Evolutionary conservation across 1,140 invertebrate genomes (phyloP).

Genomic region (Dreissena polymorpha): DNA sequence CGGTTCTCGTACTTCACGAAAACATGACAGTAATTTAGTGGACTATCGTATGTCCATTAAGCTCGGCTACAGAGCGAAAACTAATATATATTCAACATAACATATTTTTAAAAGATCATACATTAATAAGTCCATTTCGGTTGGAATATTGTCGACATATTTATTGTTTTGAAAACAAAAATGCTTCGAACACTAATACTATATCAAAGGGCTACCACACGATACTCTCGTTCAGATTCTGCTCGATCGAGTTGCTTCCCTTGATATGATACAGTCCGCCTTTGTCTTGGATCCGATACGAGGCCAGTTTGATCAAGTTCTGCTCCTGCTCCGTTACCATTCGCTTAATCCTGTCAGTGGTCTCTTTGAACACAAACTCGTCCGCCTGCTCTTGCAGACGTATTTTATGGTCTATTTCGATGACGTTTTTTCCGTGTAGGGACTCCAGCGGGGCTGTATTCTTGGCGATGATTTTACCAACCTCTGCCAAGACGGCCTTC

Average conservation of each 20-base stretch:
- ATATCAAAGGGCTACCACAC: slow-evolving; percentile 53
- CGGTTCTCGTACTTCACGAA: no score
- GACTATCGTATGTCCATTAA: no score
- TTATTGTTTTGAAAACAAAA: background rate
- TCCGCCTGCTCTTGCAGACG: slow-evolving; percentile 67
- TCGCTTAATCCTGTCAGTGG: slow-evolving; percentile 65
- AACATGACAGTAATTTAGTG: no score
- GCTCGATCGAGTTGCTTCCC: slow-evolving; percentile 69
- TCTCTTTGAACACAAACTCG: slow-evolving; percentile 69
- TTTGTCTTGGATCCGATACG: slow-evolving; percentile 72
- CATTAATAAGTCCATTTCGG: background rate
- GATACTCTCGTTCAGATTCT: slow-evolving; percentile 67
- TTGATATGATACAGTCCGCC: slow-evolving; percentile 72
- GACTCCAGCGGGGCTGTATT: slow-evolving; percentile 68
- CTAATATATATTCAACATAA: no score
- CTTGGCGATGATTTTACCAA: slow-evolving; percentile 74
- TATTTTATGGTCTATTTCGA: slow-evolving; percentile 75
- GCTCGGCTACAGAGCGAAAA: no score
- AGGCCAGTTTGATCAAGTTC: slow-evolving; percentile 68
- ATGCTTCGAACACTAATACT: background rate
- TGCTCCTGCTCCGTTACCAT: slow-evolving; percentile 73
- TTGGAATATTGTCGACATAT: slow-evolving; percentile 10
- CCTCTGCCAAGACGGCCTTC: slow-evolving; percentile 62
- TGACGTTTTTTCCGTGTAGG: slow-evolving; percentile 74
- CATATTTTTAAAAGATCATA: slow-evolving; percentile 7